A percentile compares a stretch with the other conserved stretches of the same genome.
Evolutionary conservation across 2,113 vertebrate species (phyloP).

Genomic region (Hiodon tergisus): DNA sequence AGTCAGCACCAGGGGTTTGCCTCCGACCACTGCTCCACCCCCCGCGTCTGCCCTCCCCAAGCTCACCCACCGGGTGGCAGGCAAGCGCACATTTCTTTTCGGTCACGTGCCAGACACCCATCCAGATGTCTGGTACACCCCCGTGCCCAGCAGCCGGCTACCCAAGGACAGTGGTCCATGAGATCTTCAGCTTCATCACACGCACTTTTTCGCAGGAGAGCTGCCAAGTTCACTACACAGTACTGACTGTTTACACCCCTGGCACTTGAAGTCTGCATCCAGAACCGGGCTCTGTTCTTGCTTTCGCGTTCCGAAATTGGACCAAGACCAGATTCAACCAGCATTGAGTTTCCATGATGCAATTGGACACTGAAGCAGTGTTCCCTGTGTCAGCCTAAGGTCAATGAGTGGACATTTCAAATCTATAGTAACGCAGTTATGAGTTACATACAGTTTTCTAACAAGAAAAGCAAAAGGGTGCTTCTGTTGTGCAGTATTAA

Average conservation of each 20-base stretch:
- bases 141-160: conserved; percentile 47
- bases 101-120: conserved; percentile 49
- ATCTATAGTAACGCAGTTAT: conserved; percentile 13
- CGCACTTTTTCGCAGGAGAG: conserved; percentile 20
- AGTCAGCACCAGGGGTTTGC: neutral
- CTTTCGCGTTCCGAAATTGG: neutral
- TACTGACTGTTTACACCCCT: neutral
- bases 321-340: neutral
- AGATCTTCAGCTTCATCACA: conserved; percentile 38
- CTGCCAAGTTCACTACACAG: neutral
- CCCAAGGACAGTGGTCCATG: conserved; percentile 45
- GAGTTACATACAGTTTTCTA: neutral
- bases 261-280: neutral
- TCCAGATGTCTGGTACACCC: conserved; percentile 38
- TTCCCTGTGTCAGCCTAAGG: neutral
- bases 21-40: conserved; percentile 27
- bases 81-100: conserved; percentile 68
- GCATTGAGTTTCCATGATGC: conserved; percentile 9
- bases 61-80: conserved; percentile 19
- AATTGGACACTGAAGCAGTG: neutral
- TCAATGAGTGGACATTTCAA: neutral
- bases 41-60: neutral
- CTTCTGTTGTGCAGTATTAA: too few relatives aligned
- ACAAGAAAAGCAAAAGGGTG: too few relatives aligned
- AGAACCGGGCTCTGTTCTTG: neutral